These are phyloP conservation scores for Pandemis corylana DNA, from an alignment of 2,888 invertebrate genomes.

Conservation along the genomic window DNA sequence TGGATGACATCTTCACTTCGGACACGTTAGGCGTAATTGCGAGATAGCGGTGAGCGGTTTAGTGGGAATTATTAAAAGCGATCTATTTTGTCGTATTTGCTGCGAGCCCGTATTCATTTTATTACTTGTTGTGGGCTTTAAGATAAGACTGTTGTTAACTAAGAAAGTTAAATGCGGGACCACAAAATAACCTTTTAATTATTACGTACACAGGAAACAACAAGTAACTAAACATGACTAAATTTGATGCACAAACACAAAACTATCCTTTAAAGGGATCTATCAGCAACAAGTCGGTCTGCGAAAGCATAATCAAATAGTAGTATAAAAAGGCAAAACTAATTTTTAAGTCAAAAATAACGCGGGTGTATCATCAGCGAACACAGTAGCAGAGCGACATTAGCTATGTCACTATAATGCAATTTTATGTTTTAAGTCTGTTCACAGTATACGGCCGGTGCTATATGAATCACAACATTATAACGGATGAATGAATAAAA, in stretches of 20 bases:
- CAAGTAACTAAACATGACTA: too few species aligned
- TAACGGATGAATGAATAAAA: conserved; percentile 33
- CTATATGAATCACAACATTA: conserved; percentile 18
- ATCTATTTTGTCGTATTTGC: conserved; percentile 21
- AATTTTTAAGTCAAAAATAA: conserved; percentile 6
- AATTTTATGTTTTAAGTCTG: conserved; percentile 33
- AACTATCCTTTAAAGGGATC: too few species aligned
- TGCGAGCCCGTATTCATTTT: neutral
- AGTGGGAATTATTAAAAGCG: conserved; percentile 30
- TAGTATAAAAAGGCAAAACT: neutral
- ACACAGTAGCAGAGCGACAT: conserved; percentile 7
- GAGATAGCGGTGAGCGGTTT: conserved; percentile 30
- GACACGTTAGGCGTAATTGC: conserved; percentile 39
- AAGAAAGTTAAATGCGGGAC: neutral
- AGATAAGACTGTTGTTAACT: neutral
- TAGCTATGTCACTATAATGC: conserved; percentile 4
- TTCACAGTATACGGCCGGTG: neutral
- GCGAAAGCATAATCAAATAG: too few species aligned
- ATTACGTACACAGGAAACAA: too few species aligned
- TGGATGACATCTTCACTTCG: conserved; percentile 68
- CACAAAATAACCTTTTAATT: neutral
- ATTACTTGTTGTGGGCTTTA: neutral
- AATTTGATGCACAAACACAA: too few species aligned
- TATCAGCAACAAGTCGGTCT: too few species aligned
- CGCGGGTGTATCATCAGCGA: neutral